Percentiles rank a stretch among this genome's conserved stretches.
Conservation (phyloP, 1,140 invertebrate species). For the Steinernema khuongi region DNA sequence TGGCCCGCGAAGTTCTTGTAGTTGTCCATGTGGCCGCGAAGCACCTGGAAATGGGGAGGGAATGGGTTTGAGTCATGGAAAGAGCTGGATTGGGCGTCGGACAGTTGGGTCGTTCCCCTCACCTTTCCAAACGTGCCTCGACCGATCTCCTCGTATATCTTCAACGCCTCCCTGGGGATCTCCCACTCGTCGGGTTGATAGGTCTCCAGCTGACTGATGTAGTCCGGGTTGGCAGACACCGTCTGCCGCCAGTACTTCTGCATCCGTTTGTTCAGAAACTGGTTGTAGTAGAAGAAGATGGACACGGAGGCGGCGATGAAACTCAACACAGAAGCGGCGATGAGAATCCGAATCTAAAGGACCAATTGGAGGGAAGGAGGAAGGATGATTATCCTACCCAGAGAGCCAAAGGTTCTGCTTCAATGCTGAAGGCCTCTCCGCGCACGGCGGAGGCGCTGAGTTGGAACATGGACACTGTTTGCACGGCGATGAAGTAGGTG, state of each 20-base stretch:
- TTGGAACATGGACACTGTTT: background rate
- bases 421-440: background rate
- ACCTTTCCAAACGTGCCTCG: slow-evolving; percentile 88
- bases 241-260: slow-evolving; percentile 45
- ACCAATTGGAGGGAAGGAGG: no score
- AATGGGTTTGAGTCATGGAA: no score
- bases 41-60: no score
- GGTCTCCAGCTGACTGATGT: slow-evolving; percentile 61
- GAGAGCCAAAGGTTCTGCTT: slow-evolving; percentile 32
- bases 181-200: slow-evolving; percentile 94
- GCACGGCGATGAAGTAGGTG: background rate
- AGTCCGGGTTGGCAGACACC: slow-evolving; percentile 61
- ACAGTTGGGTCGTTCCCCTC: no score
- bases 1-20: slow-evolving; percentile 62
- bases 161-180: slow-evolving; percentile 75
- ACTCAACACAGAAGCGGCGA: no score
- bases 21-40: slow-evolving; percentile 60
- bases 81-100: no score
- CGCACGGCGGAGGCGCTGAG: background rate
- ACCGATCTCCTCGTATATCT: slow-evolving; percentile 74
- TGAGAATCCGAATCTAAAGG: no score
- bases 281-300: slow-evolving; percentile 37
- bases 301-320: slow-evolving; percentile 47
- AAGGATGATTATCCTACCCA: no score
- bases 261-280: slow-evolving; percentile 23